Evolutionary conservation across 2,113 vertebrate species (phyloP).

Genomic region (Halcyon senegalensis): DNA sequence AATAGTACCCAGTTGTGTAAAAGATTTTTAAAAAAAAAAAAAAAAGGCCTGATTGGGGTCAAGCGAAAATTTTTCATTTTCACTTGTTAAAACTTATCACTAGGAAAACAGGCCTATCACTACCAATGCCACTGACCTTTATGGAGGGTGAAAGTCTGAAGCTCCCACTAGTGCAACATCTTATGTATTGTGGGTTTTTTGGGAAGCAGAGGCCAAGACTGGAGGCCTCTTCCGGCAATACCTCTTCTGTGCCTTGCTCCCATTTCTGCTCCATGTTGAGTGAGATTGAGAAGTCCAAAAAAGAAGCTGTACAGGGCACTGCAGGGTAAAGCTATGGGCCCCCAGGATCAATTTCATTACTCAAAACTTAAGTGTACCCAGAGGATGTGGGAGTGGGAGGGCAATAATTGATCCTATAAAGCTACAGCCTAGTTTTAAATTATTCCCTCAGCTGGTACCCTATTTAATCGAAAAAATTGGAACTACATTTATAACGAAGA

Average conservation of each 20-base stretch:
- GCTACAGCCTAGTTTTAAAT: not conserved
- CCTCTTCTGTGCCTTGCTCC: accelerated
- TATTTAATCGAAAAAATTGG: not conserved
- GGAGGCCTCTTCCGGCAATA: not conserved
- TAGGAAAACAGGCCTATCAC: not conserved
- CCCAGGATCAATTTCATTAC: not conserved
- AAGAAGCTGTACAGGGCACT: not conserved
- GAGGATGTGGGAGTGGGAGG: not conserved
- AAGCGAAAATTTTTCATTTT: not conserved
- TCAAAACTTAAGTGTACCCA: not conserved
- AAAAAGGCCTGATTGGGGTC: accelerated
- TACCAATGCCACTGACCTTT: too few relatives aligned
- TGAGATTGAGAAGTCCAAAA: not conserved
- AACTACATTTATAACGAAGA: not conserved
- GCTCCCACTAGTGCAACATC: not conserved
- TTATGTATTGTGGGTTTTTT: not conserved
- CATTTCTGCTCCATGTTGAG: not conserved
- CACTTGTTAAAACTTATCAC: not conserved
- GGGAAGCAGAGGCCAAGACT: not conserved
- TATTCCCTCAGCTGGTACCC: too few relatives aligned
- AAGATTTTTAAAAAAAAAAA: not conserved
- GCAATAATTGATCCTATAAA: not conserved
- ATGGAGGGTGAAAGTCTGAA: not conserved
- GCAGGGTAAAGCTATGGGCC: not conserved
- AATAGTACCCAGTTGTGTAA: not conserved